A percentile compares a stretch with the other conserved stretches of the same genome.
phyloP scores from a whole-genome alignment of 2,113 vertebrate species.

The Carollia perspicillata region DNA sequence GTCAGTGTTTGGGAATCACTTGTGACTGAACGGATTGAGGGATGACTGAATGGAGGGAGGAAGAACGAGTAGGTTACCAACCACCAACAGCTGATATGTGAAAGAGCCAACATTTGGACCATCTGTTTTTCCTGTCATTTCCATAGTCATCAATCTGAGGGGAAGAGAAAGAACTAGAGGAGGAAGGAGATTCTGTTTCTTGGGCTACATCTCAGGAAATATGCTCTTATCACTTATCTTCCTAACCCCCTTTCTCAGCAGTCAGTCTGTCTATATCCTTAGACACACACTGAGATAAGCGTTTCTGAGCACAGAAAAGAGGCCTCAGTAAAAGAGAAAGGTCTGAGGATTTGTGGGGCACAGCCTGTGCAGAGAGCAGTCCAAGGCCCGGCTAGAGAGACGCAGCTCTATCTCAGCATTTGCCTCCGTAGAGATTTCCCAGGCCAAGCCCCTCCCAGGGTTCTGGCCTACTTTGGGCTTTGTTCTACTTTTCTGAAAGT shows the following conservation, averaged over 20 bases:
- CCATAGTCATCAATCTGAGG: not conserved
- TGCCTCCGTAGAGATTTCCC: not conserved
- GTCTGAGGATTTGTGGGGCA: not conserved
- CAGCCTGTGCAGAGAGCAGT: not conserved
- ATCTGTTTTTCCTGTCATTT: not conserved
- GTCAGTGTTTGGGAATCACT: not conserved
- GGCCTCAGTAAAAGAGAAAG: not conserved
- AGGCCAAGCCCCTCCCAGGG: not conserved
- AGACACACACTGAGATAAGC: not conserved
- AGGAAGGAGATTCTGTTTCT: not conserved
- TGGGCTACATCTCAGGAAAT: not conserved
- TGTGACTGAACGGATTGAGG: no score
- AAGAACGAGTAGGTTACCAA: not conserved
- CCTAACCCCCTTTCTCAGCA: not conserved
- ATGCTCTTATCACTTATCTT: not conserved
- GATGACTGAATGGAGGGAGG: not conserved
- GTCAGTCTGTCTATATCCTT: not conserved
- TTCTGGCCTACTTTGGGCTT: slow-evolving; percentile 29
- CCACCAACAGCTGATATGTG: not conserved
- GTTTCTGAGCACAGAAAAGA: not conserved
- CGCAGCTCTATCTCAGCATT: not conserved
- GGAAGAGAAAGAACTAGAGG: not conserved
- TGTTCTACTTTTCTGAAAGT: slow-evolving; percentile 28
- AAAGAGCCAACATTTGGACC: not conserved
- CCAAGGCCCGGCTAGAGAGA: not conserved